phyloP scores from a whole-genome alignment of 2,888 invertebrate genomes.

The Drosophila colorata region DNA sequence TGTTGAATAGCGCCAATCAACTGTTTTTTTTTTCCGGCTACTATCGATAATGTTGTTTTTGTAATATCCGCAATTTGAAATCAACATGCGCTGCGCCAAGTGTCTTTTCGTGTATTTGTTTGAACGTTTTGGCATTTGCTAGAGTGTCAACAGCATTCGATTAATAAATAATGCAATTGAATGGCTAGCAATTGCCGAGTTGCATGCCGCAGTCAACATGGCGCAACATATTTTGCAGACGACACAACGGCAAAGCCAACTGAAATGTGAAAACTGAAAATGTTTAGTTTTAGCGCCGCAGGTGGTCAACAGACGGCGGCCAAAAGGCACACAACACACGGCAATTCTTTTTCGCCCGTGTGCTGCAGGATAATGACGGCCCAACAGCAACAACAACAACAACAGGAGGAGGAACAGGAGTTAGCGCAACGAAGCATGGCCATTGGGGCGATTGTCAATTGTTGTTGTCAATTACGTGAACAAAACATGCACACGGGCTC shows the following conservation, averaged over 20 bases:
- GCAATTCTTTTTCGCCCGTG: constrained; percentile 38
- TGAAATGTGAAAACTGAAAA: constrained; percentile 39
- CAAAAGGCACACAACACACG: constrained; percentile 43
- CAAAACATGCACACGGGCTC: constrained; percentile 69
- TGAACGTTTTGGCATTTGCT: constrained; percentile 32
- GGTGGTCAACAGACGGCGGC: constrained; percentile 64
- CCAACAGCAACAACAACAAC: constrained; percentile 32
- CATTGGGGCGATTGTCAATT: constrained; percentile 73
- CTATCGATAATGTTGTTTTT: constrained; percentile 4
- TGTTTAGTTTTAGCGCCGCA: constrained; percentile 73
- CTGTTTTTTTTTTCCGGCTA: neutral
- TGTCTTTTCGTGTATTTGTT: constrained; percentile 8
- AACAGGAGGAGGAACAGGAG: constrained; percentile 23
- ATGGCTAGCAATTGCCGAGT: constrained; percentile 50
- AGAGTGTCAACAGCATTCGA: constrained; percentile 66
- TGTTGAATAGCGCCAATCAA: neutral
- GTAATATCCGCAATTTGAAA: constrained; percentile 12
- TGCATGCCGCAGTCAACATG: constrained; percentile 43
- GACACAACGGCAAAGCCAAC: constrained; percentile 22
- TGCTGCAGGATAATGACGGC: constrained; percentile 73
- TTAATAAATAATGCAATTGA: constrained; percentile 73
- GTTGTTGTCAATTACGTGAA: constrained; percentile 77
- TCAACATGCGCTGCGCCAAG: constrained; percentile 8
- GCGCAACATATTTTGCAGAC: constrained; percentile 56
- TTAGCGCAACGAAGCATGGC: constrained; percentile 31